Conservation (phyloP, 2,888 invertebrate genomes). For the Dasypolia templi region DNA sequence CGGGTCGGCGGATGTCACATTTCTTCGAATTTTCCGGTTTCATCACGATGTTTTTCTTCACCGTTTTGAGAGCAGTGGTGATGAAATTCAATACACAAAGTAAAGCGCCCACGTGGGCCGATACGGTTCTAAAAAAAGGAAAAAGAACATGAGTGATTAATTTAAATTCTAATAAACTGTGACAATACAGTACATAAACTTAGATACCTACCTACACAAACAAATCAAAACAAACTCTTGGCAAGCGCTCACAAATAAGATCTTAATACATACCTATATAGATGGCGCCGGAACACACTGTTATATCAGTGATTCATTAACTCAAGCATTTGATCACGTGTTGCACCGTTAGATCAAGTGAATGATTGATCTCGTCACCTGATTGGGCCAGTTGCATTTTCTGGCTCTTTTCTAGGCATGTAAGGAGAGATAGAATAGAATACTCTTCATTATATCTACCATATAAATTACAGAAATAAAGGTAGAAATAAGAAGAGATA, state of each 20-base stretch:
- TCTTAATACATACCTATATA: constrained; percentile 7
- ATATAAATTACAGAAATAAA: too few species aligned
- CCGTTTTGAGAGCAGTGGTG: too few species aligned
- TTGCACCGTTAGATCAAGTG: constrained; percentile 18
- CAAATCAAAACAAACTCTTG: constrained; percentile 28
- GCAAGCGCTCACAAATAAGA: constrained; percentile 16
- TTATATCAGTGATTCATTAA: constrained; percentile 36
- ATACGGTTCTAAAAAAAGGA: too few species aligned
- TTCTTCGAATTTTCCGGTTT: too few species aligned
- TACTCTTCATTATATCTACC: too few species aligned
- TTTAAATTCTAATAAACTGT: background rate
- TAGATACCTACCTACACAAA: background rate
- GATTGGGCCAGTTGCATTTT: background rate
- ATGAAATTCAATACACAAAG: too few species aligned
- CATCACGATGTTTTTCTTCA: too few species aligned
- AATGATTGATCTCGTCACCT: constrained; percentile 21
- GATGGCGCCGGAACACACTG: constrained; percentile 21
- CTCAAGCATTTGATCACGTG: constrained; percentile 21
- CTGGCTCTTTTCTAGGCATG: background rate
- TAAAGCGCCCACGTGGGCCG: too few species aligned
- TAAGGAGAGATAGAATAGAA: too few species aligned
- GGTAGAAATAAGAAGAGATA: too few species aligned
- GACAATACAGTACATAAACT: background rate
- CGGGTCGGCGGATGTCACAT: too few species aligned
- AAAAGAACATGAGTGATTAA: too few species aligned